Evolutionary conservation across 2,888 invertebrate species (phyloP), one percentile per base, ranked within the genome.

Genomic region (Parelbella ahira): DNA sequence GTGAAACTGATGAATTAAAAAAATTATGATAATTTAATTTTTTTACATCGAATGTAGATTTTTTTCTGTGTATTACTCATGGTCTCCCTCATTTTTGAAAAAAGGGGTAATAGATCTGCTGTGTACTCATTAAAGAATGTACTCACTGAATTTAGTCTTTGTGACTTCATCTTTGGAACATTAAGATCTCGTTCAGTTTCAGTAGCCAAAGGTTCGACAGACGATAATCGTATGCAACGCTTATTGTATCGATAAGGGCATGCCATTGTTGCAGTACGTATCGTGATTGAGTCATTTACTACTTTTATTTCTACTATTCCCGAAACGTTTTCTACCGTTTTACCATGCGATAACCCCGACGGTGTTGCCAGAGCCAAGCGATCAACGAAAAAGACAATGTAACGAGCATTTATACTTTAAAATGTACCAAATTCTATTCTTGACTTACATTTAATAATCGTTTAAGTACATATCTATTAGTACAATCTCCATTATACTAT

Each of bases 151-250:
- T n/a, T n/a, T n/a, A n/a, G n/a, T n/a, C n/a, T n/a, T n/a, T n/a
- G n/a, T n/a, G n/a, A n/a, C n/a, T n/a, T n/a, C n/a, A n/a, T n/a
- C n/a, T n/a, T n/a, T n/a, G n/a, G n/a, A n/a, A n/a, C n/a, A n/a
- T n/a, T n/a, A n/a, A n/a, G 13, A 11, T 10, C 23, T 77, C 77
- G 78, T 74, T 74, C 69, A 56, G 41, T 33, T 6, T 8, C 60
- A 58, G 57, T 75, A 81, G 79, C 73, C 68, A 53, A 29, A 47
- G 56, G 60, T 57, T 56, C 62, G 61, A 51, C 42, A 60, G 63
- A 73, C 84, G 83, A 83, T 75, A 62, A 55, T 70, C 79, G 87
- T 87, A 87, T 87, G 86, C 87, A 87, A 87, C 87, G 84, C 87
- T 87, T 87, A 87, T 87, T 87, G 79, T 82, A 80, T 77, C 63